Conservation (phyloP, 1,140 invertebrate species). For the Drosophila subpulchrella region DNA sequence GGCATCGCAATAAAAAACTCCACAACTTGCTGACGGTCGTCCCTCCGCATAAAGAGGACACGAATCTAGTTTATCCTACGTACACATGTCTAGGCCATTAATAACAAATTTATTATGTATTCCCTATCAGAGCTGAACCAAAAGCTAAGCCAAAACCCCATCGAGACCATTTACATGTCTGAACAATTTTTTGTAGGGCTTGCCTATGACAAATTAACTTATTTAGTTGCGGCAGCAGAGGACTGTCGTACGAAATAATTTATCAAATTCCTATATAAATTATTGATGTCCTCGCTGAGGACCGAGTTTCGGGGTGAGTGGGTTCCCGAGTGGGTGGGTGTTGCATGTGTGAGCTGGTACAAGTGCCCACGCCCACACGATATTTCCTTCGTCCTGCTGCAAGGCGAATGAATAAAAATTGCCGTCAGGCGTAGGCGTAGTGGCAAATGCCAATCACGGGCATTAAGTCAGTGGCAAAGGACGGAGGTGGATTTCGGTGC, state of each 20-base stretch:
- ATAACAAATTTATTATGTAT: conserved; percentile 50
- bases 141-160: conserved; percentile 27
- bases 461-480: conserved; percentile 27
- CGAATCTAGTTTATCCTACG: conserved; percentile 13
- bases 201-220: conserved; percentile 63
- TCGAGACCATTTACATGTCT: conserved; percentile 60
- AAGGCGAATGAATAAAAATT: conserved; percentile 30
- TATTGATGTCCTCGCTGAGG: conserved; percentile 43
- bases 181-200: conserved; percentile 8
- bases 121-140: conserved; percentile 28
- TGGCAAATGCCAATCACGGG: conserved; percentile 50
- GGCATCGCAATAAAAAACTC: not conserved
- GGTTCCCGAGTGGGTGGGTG: conserved; percentile 4
- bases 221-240: conserved; percentile 42
- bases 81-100: conserved; percentile 47
- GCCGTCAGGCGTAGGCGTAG: conserved; percentile 40
- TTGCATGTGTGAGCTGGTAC: conserved; percentile 14
- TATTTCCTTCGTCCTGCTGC: conserved; percentile 20
- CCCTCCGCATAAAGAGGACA: not conserved
- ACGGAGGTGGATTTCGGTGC: conserved; percentile 12
- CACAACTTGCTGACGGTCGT: not conserved
- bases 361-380: conserved; percentile 43
- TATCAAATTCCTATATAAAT: conserved; percentile 68
- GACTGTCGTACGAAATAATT: conserved; percentile 69
- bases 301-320: not conserved